Evolutionary conservation across 1,140 invertebrate genomes (phyloP), one percentile per base, ranked within the genome.

Genomic region (Lucilia cuprina): DNA sequence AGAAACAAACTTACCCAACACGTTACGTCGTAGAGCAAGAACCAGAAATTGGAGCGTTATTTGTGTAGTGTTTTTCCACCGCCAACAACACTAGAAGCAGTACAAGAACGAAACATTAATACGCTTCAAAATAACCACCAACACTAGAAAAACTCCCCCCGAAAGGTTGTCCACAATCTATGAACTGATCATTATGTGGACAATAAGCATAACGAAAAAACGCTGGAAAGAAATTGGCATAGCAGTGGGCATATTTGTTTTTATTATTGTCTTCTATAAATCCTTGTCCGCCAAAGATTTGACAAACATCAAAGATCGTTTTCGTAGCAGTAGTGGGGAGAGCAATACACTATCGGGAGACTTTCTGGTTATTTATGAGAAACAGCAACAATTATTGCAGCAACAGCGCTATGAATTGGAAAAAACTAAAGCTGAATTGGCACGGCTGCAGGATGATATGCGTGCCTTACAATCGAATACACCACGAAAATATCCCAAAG

Each of bases 401-500:
- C 86, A 88, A 55, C 89, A 88, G 74, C 92, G 92, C 77, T 92
- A 93, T 74, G 93, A 94, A 86, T 87, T 95, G 9, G 87, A 92
- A 80, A 93, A 94, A 85, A 94, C 95, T 1, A 93, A 93, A 83
- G 91, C 90, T 60, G 92, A 93, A 87, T 94, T 97, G 84, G 91
- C 92, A 74, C 92, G 94, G 35, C 88, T 97, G 70, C 95, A 96
- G 91, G 93, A 93, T 21, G 95, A 96, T 92, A 90, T 97, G 0
- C 92, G 93, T 47, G 91, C 93, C 30, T 90, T 97, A 74, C 96
- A 97, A 89, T 92, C 93, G 34, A 92, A 94, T 87, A 93, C 96
- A 70, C 95, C 96, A 5, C 97, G 97, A 88, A 95, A 94, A 86
- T 98, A 96, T 92, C 97, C 96, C n/a, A 94, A 96, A 88, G 97